Base-by-base conservation (phyloP, 2,797 vertebrate species). In the Champsocephalus gunnari region DNA sequence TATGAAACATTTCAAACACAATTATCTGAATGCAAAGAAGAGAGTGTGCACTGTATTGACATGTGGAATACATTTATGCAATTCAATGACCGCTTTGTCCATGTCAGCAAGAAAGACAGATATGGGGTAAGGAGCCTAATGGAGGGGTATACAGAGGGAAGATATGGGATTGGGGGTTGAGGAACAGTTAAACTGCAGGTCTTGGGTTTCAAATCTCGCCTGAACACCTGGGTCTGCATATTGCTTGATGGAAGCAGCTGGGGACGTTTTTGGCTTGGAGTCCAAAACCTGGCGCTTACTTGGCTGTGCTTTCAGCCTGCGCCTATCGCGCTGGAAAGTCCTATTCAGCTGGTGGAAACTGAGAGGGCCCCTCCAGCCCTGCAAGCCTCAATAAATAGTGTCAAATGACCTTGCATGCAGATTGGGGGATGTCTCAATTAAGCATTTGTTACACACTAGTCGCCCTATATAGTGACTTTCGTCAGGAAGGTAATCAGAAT, bases 151-250 rank as follows among this genome's bases (percentile, higher is more conserved):
- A 73, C 66, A 54, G 47, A 62, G 68, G 75, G 62, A 83, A 85
- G 87, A 90, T 74, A 69, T 54, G 69, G 58, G 50, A 75, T 38
- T 63, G 58, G 75, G 71, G 70, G 53, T 69, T 89, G 77, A 79
- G 80, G 75, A 89, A 88, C 74, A 83, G 69, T 73, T 93, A 79
- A 87, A 83, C 81, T 82, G 55, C 83, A 54, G 61, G 74, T 84
- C 77, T 89, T 89, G 82, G 79, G 87, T 90, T 92, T 91, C 88
- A 86, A 86, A 90, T 91, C 79, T 78, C 80, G 84, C 71, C 78
- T 79, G 82, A 91, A 87, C 93, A 94, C 93, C 92, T 94, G 92
- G 89, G 89, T 83, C 81, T 84, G 82, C 75, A 85, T 87, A 88
- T 89, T 75, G 86, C 83, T 74, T 80, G 45, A 63, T 91, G 73